Conservation (phyloP, 2,113 vertebrate genomes). For the Macaca nemestrina region DNA sequence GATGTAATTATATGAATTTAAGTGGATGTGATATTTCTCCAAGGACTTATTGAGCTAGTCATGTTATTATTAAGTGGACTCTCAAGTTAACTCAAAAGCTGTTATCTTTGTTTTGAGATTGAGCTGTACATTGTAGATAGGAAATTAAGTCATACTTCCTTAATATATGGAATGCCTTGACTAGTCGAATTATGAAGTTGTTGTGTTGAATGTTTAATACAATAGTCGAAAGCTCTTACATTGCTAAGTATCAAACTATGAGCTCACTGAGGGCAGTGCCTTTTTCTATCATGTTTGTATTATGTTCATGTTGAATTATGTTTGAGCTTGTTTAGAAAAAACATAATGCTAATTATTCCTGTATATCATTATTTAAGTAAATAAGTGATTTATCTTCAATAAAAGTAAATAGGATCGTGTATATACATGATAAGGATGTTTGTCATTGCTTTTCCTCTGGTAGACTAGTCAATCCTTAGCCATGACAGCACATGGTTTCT, state of each 20-base stretch:
- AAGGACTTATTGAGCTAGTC: neutral
- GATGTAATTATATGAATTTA: neutral
- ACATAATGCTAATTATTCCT: neutral
- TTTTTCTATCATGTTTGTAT: neutral
- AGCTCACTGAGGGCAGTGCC: neutral
- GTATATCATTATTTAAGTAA: neutral
- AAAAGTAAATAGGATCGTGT: neutral
- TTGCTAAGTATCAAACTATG: neutral
- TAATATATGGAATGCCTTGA: neutral
- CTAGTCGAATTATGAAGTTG: neutral
- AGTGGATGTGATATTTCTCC: neutral
- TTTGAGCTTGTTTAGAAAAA: neutral
- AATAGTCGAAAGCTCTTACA: neutral
- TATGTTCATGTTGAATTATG: neutral
- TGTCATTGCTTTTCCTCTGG: neutral
- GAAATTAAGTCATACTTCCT: neutral
- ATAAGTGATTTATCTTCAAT: neutral
- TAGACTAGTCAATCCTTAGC: neutral
- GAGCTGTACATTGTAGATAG: neutral
- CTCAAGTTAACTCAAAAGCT: neutral
- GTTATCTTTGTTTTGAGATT: neutral
- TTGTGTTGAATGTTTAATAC: neutral
- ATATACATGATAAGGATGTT: neutral
- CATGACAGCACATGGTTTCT: neutral
- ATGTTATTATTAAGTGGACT: neutral